Evolutionary conservation across 2,797 vertebrate species (phyloP).

Genomic region (Chaunax sp.): DNA sequence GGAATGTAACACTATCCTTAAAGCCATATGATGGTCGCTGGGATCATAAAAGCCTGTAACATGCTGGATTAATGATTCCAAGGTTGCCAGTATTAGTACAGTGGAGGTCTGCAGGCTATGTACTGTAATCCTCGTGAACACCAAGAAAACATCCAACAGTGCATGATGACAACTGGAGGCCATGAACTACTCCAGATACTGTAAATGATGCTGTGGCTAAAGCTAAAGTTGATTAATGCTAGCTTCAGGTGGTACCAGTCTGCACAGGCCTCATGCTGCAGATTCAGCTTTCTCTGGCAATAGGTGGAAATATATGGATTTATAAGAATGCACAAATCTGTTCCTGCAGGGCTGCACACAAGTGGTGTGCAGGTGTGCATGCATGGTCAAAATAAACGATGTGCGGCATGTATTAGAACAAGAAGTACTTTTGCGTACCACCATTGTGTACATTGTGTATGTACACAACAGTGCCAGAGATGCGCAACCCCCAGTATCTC

Average conservation of each 20-base stretch:
- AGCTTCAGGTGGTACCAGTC: conserved; percentile 53
- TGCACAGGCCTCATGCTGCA: conserved; percentile 25
- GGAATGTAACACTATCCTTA: conserved; percentile 55
- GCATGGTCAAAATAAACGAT: too few species aligned
- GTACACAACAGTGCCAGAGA: too few species aligned
- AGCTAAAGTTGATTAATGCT: conserved; percentile 61
- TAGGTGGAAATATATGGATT: conserved; percentile 22
- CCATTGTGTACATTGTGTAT: too few species aligned
- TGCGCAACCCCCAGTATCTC: too few species aligned
- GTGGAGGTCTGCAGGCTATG: conserved; percentile 53
- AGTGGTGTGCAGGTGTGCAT: background rate
- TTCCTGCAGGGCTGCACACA: background rate
- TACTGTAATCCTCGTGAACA: conserved; percentile 56
- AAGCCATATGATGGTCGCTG: conserved; percentile 54
- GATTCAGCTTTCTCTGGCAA: conserved; percentile 24
- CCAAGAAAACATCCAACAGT: conserved; percentile 59
- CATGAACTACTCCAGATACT: conserved; percentile 31
- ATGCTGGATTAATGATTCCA: conserved; percentile 72
- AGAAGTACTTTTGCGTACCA: too few species aligned
- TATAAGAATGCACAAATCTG: conserved; percentile 23
- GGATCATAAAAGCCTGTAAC: conserved; percentile 74
- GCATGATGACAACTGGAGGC: conserved; percentile 65
- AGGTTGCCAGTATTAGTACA: conserved; percentile 62
- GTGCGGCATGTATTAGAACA: too few species aligned
- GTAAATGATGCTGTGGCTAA: conserved; percentile 55